These are phyloP conservation scores for Anthoscopus minutus DNA, from an alignment of 2,113 vertebrate species.

Conservation along the genomic window DNA sequence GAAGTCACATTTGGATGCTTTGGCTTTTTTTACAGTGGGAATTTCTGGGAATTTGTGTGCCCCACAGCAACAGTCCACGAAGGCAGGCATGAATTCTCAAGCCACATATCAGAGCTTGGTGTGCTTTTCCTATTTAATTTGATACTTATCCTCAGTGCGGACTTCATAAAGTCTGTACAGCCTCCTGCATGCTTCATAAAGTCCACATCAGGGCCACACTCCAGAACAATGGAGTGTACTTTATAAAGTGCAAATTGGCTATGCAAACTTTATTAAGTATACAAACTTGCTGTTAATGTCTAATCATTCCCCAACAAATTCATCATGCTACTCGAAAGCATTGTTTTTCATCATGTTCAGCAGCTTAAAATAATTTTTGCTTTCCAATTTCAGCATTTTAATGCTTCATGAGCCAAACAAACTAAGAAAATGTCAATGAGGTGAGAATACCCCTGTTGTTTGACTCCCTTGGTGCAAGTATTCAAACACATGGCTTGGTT, in stretches of 20 bases:
- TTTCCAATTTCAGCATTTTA: neutral
- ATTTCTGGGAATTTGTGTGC: neutral
- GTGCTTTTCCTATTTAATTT: neutral
- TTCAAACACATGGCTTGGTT: neutral
- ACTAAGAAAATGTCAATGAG: neutral
- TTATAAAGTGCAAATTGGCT: slow-evolving; percentile 36
- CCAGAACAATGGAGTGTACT: slow-evolving; percentile 4
- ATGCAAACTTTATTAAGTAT: slow-evolving; percentile 21
- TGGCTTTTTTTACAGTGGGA: neutral
- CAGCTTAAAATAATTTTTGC: neutral
- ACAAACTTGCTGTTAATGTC: neutral
- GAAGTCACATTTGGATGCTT: neutral
- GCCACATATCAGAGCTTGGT: neutral
- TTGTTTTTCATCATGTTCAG: neutral
- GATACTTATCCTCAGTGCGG: neutral
- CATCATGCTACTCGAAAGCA: neutral
- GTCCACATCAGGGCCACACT: neutral
- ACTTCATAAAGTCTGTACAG: neutral
- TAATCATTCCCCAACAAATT: neutral
- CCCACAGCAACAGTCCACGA: neutral
- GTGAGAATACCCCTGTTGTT: slow-evolving; percentile 6
- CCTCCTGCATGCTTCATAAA: slow-evolving; percentile 6
- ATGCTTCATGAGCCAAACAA: slow-evolving; percentile 8
- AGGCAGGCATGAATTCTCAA: neutral
- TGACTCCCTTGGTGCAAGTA: neutral